Evolutionary conservation across 2,113 vertebrate species (phyloP), one percentile per base, ranked within the genome.

Genomic region (Antennarius striatus): DNA sequence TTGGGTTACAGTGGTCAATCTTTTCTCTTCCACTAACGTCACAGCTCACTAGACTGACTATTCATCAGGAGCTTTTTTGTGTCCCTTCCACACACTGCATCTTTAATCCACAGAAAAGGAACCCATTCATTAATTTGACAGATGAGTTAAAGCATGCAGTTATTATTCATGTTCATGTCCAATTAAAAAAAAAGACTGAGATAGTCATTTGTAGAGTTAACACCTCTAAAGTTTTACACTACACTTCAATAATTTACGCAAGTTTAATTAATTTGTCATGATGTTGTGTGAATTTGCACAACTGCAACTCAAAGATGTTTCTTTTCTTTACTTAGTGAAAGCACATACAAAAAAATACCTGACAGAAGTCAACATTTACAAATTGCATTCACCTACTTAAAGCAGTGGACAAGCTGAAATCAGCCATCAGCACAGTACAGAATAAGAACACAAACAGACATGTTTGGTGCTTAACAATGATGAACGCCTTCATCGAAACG

Each of bases 311-410:
- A 63, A 72, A 83, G 36, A 64, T n/a, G 6, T 50, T 40, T 61
- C 3, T 58, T 39, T 52, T 40, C 30, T 72, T 70, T 54, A 49
- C 39, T 57, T 28, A 6, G 47, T 36, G 16, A 68, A 4, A 36
- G 32, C 61, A 42, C 42, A 16, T 32, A 64, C 47, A 62, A 50
- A 79, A 83, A 73, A 43, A 40, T 72, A 63, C 12, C 52, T 71
- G 75, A 80, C 76, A 83, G 63, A 63, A 77, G 83, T 80, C 79
- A 82, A 68, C 72, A 69, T 82, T 86, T 86, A 81, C 79, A 86
- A 86, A 84, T 80, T 75, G 75, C 47, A 53, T 80, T 86, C 80
- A 83, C 73, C 68, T 73, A 17, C 60, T 73, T 70, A 70, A 86
- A 77, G 60, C 65, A 63, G 48, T 55, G 49, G 78, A 77, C 71